Percentiles rank a stretch among this genome's conserved stretches.
These are phyloP conservation scores for Vultur gryphus DNA, from an alignment of 2,797 vertebrate species.

Conservation along the genomic window DNA sequence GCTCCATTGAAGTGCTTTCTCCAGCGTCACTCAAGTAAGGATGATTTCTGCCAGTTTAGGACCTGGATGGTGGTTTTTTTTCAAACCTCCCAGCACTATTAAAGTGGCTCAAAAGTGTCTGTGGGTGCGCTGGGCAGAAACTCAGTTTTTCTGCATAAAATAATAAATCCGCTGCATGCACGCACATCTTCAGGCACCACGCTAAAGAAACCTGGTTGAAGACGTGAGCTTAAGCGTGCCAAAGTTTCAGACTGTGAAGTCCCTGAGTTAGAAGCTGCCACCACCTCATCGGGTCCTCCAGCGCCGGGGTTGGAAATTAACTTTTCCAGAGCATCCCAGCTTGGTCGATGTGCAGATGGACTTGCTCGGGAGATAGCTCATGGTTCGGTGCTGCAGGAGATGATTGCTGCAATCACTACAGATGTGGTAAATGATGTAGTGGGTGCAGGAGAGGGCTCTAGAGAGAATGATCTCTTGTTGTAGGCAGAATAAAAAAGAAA, in stretches of 20 bases:
- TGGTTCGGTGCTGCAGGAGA: neutral
- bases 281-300: neutral
- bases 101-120: neutral
- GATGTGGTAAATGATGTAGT: neutral
- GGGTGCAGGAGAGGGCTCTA: neutral
- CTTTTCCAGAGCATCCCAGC: neutral
- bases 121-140: neutral
- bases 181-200: fast-evolving
- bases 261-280: neutral
- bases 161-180: neutral
- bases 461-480: neutral
- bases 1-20: neutral
- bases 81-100: neutral
- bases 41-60: neutral
- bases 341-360: fast-evolving
- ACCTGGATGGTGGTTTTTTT: neutral
- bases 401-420: neutral
- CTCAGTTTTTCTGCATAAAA: neutral
- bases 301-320: fast-evolving
- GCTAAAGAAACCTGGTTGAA: neutral
- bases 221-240: neutral
- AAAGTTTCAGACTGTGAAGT: neutral
- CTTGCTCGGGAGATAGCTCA: neutral
- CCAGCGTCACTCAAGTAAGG: neutral
- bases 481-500: neutral